Base-by-base conservation (phyloP, 2,888 invertebrate species). In the Thalpophila matura region DNA sequence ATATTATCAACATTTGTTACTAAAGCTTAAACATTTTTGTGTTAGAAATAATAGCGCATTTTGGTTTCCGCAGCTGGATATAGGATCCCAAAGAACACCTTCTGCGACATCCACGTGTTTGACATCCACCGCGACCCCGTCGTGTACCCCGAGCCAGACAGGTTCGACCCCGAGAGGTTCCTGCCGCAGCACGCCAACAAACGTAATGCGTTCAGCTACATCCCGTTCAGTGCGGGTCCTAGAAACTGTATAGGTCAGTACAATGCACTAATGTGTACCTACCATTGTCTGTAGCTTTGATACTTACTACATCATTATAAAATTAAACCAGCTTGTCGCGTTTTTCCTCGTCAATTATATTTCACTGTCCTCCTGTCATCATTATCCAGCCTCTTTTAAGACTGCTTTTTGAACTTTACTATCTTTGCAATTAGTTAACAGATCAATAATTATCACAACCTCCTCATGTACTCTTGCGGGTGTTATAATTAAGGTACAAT, bases 181-280 rank as follows among this genome's bases (percentile, higher is more conserved):
- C 42, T 16, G 3, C 35, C 35, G 1, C 9, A 55, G 16, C 26
- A 54, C 26, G 10, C 9, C 0, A 7, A 20, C n/a, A 3, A 4
- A 14, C 40, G 18, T 1, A 10, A 18, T 16, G 54, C 57, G 26
- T 20, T 20, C 12, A 42, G 20, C 12, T 54, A 27, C 26, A 55
- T 35, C 12, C 58, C 42, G 1, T 56, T 59, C 22, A 56, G 42
- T 27, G 42, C 42, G 1, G 54, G 58, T 3, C 26, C 55, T 6
- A 55, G 55, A 1, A 43, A 27, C 16, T 58, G 55, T 4, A 27
- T 27, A 27, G 58, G 58, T 59, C 10, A 43, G 54, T 55, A 33
- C n/a, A 12, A 9, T 10, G 4, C 16, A 33, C 12, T 14, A 4
- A 7, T 7, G n/a, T 49, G 10, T 31, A 14, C 3, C 5, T 46